Base-by-base conservation (phyloP, 1,140 invertebrate species). In the Hydropsyche tenuis region DNA sequence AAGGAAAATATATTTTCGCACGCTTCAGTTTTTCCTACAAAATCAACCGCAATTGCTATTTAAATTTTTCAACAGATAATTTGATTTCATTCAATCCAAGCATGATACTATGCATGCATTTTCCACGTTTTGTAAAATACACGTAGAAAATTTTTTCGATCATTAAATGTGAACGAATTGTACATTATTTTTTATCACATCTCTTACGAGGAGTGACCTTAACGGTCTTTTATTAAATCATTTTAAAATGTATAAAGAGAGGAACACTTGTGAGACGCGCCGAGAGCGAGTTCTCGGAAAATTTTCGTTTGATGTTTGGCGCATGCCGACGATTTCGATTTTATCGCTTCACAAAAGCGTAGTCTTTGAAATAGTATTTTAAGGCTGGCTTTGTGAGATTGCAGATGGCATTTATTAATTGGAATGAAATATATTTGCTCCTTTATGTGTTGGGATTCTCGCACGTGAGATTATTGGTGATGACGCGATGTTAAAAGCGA, bases 1-100 rank as follows among this genome's bases (percentile, higher is more conserved):
- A 53, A 53, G 48, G 48, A 20, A 53, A 53, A 53, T 53, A 53
- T 53, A 53, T 53, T 53, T 53, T 53, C 48, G 48, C 48, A 53
- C 48, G 48, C 48, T 53, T 53, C 48, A 1, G 20, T 1, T 53
- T 53, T 53, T 53, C 48, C 48, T 16, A 53, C 18, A 53, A 20
- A 53, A 53, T 53, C 9, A 9, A 53, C 48, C 20, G 16, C 48
- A 18, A 53, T 53, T 53, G 18, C 16, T 16, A 16, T 53, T 53
- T 53, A 16, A 53, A 53, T 53, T 16, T 53, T 53, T 53, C 20
- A 53, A 53, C 16, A 53, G 48, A 53, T 53, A 53, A 53, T 53
- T 53, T 20, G 48, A 53, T 5, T 20, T 18, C 16, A 20, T 18
- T 53, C 48, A 1, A 7, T 1, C 48, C 48, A 1, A 1, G 48